These are phyloP conservation scores for Dendrolimus kikuchii DNA, from an alignment of 1,140 invertebrate genomes.

Conservation along the genomic window DNA sequence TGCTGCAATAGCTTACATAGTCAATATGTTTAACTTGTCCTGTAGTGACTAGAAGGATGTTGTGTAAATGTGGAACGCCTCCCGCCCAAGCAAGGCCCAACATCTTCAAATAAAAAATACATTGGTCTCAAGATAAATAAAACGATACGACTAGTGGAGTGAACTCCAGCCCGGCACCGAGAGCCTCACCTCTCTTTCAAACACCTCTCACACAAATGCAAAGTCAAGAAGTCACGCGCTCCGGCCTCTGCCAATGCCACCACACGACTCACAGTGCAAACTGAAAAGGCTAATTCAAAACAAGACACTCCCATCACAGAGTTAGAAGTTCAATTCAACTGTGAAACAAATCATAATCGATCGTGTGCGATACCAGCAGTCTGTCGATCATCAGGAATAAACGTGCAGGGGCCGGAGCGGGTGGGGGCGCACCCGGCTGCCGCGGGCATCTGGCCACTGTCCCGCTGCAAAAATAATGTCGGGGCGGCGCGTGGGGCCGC, in stretches of 20 bases:
- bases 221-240: conserved; percentile 14
- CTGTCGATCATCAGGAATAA: no score
- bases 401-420: no score
- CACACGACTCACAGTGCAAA: no score
- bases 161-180: conserved; percentile 30
- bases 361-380: no score
- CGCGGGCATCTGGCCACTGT: conserved; percentile 7
- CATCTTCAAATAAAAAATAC: conserved; percentile 59
- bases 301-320: no score
- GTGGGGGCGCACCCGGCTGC: conserved; percentile 23
- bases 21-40: no score
- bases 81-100: conserved; percentile 32
- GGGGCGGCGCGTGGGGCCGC: conserved; percentile 13
- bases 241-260: no score
- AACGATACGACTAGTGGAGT: conserved; percentile 57
- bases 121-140: conserved; percentile 67
- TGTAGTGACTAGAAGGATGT: no score
- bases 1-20: no score
- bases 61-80: conserved; percentile 1
- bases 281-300: no score
- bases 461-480: conserved; percentile 11
- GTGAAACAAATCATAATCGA: no score
- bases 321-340: no score
- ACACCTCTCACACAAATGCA: conserved; percentile 60
- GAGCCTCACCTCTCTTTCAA: conserved; percentile 39